These are phyloP conservation scores for Hylia prasina DNA, from an alignment of 2,113 vertebrate species.

Conservation along the genomic window DNA sequence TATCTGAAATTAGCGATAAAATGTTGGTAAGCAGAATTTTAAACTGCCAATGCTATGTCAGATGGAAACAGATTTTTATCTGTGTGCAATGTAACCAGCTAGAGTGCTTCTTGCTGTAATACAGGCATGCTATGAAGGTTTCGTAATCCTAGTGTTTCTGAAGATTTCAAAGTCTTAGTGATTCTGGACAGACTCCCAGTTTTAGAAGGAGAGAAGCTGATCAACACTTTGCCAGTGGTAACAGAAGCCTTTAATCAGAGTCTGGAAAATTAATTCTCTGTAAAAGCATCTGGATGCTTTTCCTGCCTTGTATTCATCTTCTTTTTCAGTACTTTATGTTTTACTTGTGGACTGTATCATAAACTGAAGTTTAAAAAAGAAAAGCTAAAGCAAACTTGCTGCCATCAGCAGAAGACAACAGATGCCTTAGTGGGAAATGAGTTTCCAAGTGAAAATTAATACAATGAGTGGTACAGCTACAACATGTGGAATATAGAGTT, in stretches of 20 bases:
- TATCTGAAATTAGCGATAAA: background rate
- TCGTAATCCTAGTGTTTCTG: background rate
- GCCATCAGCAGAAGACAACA: slow-evolving; percentile 18
- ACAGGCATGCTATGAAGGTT: background rate
- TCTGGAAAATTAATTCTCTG: slow-evolving; percentile 39
- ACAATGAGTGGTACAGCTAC: background rate
- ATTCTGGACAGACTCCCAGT: background rate
- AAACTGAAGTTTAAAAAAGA: slow-evolving; percentile 5
- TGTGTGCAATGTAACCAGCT: background rate
- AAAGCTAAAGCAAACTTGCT: slow-evolving; percentile 4
- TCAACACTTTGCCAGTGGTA: background rate
- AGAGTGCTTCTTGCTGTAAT: background rate
- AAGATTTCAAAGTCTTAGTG: background rate
- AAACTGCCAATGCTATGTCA: background rate
- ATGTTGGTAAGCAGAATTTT: background rate
- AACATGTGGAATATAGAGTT: background rate
- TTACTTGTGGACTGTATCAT: background rate
- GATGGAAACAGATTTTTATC: background rate
- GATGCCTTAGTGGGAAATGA: slow-evolving; percentile 15
- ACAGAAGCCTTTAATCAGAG: slow-evolving; percentile 36
- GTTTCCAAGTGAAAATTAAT: slow-evolving; percentile 10
- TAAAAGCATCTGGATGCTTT: slow-evolving; percentile 42
- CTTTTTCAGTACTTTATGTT: slow-evolving; percentile 35
- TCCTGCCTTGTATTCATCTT: slow-evolving; percentile 36
- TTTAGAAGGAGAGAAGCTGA: slow-evolving; percentile 28